phyloP scores from a whole-genome alignment of 2,888 invertebrate genomes.

The Dicyrtoma fusca region DNA sequence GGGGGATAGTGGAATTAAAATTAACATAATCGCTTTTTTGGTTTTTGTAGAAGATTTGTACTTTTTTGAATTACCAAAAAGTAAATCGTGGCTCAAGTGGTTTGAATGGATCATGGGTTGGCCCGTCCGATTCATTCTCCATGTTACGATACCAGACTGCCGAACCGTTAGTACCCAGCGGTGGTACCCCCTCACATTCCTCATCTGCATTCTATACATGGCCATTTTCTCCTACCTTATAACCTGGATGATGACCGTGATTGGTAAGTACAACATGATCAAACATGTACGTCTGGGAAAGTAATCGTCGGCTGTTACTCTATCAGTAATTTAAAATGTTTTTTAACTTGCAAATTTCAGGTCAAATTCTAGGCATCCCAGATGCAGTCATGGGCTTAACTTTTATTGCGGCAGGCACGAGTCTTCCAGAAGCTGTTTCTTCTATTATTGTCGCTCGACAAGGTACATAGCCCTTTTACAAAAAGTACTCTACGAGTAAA shows the following conservation, averaged over 20 bases:
- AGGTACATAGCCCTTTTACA: conserved; percentile 60
- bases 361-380: conserved; percentile 72
- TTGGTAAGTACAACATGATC: conserved; percentile 67
- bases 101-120: conserved; percentile 76
- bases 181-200: conserved; percentile 76
- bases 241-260: conserved; percentile 88
- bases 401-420: conserved; percentile 86
- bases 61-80: conserved; percentile 65
- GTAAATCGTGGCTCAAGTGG: conserved; percentile 8
- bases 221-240: conserved; percentile 82
- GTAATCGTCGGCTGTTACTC: too few species aligned
- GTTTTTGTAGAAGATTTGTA: background rate
- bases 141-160: conserved; percentile 73
- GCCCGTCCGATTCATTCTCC: conserved; percentile 81
- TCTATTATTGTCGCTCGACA: conserved; percentile 82
- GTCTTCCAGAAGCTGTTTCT: conserved; percentile 86
- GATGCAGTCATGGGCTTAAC: conserved; percentile 74
- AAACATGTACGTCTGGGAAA: too few species aligned
- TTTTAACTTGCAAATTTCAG: too few species aligned
- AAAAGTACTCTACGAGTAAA: background rate
- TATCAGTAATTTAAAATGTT: too few species aligned
- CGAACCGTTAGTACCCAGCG: conserved; percentile 61
- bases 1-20: background rate
- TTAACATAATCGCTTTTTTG: background rate
- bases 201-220: conserved; percentile 86